These are phyloP conservation scores for Brachymystax lenok DNA, from an alignment of 2,797 vertebrate species.

Conservation along the genomic window DNA sequence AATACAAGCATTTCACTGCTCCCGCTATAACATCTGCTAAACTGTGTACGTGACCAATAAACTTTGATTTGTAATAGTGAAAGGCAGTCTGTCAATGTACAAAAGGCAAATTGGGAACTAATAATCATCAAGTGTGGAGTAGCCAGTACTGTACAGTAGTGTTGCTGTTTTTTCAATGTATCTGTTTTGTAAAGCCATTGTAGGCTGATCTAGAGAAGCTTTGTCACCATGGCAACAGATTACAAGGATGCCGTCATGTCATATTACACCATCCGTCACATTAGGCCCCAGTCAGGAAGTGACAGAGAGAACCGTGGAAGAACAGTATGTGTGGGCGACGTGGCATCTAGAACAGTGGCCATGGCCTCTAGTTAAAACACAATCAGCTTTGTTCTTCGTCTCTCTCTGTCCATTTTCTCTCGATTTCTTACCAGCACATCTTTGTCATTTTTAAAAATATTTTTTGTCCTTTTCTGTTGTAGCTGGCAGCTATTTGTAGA, in stretches of 20 bases:
- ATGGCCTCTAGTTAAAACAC: not conserved
- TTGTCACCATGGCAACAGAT: constrained; percentile 2
- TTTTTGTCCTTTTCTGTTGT: constrained; percentile 1
- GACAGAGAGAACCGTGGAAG: not conserved
- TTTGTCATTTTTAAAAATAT: not conserved
- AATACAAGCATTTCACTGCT: too few species aligned
- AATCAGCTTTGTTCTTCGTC: not conserved
- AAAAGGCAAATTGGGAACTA: not conserved
- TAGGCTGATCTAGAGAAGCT: not conserved
- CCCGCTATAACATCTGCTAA: too few species aligned
- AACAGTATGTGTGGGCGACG: not conserved
- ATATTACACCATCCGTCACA: not conserved
- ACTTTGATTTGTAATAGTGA: not conserved
- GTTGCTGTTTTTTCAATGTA: too few species aligned
- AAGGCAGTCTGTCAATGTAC: not conserved
- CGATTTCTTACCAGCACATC: not conserved
- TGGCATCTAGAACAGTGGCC: not conserved
- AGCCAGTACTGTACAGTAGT: too few species aligned
- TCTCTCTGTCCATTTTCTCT: constrained; percentile 1
- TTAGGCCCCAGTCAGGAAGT: not conserved
- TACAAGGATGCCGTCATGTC: not conserved
- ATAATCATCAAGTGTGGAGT: not conserved
- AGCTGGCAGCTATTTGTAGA: constrained; percentile 22
- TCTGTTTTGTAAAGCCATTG: not conserved
- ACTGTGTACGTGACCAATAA: too few species aligned